Evolutionary conservation across 2,797 vertebrate genomes (phyloP).

Genomic region (Buceros bicornis): DNA sequence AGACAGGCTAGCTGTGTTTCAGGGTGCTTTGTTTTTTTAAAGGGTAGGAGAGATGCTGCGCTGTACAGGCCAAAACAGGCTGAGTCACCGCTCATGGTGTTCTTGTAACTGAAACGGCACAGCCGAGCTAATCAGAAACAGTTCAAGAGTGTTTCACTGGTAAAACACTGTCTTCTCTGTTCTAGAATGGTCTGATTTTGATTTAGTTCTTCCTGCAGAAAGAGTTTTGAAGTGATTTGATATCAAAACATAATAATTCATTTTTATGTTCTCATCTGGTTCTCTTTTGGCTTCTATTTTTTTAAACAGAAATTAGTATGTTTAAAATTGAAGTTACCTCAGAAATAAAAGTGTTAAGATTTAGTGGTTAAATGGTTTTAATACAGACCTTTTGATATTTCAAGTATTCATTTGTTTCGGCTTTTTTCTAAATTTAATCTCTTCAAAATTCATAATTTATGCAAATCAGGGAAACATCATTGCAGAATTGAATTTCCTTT

Average conservation of each 20-base stretch:
- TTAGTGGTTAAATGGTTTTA: background rate
- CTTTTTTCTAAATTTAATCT: background rate
- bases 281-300: background rate
- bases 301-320: background rate
- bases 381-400: background rate
- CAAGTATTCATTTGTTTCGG: background rate
- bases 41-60: background rate
- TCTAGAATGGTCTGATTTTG: background rate
- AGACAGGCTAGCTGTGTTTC: background rate
- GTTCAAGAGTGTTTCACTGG: background rate
- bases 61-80: background rate
- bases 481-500: background rate
- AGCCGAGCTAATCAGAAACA: background rate
- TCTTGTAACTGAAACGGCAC: background rate
- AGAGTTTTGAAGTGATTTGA: background rate
- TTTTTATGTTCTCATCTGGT: background rate
- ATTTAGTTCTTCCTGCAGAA: background rate
- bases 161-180: background rate
- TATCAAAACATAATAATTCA: background rate
- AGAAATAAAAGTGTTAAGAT: background rate
- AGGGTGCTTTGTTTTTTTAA: background rate
- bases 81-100: background rate
- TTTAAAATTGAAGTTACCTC: background rate
- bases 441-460: background rate
- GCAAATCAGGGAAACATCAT: background rate